Base-by-base conservation (phyloP, 2,888 invertebrate genomes). In the Doris montereyensis region DNA sequence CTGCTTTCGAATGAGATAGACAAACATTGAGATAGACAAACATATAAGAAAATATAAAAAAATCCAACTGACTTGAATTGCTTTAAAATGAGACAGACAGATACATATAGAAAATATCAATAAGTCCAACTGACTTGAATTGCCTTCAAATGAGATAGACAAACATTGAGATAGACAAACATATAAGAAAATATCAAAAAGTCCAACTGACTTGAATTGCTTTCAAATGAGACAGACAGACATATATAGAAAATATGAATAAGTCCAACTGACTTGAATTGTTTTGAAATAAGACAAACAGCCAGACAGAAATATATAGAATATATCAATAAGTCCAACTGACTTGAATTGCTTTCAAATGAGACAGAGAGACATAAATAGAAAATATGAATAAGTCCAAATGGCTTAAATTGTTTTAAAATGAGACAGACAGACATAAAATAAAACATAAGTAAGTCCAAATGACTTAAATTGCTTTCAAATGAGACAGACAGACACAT, bases 201-300 rank as follows among this genome's bases (percentile, higher is more conserved):
- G 41, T 90, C 89, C 21, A 91, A 76, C 77, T 90, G 89, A 17
- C 86, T 86, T 74, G 84, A 83, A 78, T 89, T 76, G 10, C 87
- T 8, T 70, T 75, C 84, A 83, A 76, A 71, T 52, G 79, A 72
- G 41, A 52, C n/a, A 73, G 30, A 2, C 74, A 24, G 8, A 79
- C 13, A 30, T 52, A 8, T 4, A 4, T 57, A 72, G 30, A 30
- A 60, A 5, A 26, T 13, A 52, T 13, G 13, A 52, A 52, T 52
- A 83, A 82, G 41, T 90, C 89, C 24, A 91, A 76, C 77, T 90
- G 89, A 17, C 86, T 86, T 73, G 84, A 83, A 78, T 89, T 76
- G 10, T 87, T 8, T 70, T 75, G 84, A 83, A 76, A 72, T 57
- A 79, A 72, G 35, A 41, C 21, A 74, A 52, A 10, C n/a, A n/a